Conservation (phyloP, 2,888 invertebrate genomes). For the Drosophila tripunctata region DNA sequence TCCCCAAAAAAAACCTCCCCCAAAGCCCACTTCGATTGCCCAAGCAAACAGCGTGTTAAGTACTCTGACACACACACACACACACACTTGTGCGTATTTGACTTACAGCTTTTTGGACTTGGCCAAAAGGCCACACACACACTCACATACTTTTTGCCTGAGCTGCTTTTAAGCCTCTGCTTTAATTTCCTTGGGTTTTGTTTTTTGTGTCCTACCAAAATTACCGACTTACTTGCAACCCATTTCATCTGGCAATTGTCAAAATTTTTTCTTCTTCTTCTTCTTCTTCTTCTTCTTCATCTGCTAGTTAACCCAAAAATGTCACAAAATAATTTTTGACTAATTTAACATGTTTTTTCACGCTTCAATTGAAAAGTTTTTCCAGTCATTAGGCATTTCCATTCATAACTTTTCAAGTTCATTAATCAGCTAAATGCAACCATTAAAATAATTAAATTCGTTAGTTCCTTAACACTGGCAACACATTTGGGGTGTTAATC, state of each 20-base stretch:
- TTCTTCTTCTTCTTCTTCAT: not conserved
- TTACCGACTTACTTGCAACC: not conserved
- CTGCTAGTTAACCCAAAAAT: constrained; percentile 6
- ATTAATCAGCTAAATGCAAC: too few species aligned
- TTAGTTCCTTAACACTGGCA: not conserved
- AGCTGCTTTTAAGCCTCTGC: constrained; percentile 12
- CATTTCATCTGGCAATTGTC: constrained; percentile 8
- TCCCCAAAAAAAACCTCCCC: not conserved
- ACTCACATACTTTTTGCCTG: constrained; percentile 8
- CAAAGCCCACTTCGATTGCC: constrained; percentile 28
- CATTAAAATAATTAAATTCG: too few species aligned
- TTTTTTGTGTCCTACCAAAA: not conserved
- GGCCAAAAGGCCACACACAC: too few species aligned
- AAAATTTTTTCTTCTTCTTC: not conserved
- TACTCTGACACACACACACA: constrained; percentile 35
- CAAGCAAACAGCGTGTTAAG: constrained; percentile 62
- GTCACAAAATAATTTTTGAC: constrained; percentile 3
- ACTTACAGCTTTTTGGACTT: constrained; percentile 32
- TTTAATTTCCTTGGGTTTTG: not conserved
- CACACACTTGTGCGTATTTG: constrained; percentile 23
- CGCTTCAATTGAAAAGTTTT: not conserved
- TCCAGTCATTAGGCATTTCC: not conserved
- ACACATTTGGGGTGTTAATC: not conserved
- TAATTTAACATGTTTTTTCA: not conserved
- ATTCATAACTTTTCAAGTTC: not conserved